phyloP scores from a whole-genome alignment of 2,113 vertebrate species.

The Rhinoderma darwinii region DNA sequence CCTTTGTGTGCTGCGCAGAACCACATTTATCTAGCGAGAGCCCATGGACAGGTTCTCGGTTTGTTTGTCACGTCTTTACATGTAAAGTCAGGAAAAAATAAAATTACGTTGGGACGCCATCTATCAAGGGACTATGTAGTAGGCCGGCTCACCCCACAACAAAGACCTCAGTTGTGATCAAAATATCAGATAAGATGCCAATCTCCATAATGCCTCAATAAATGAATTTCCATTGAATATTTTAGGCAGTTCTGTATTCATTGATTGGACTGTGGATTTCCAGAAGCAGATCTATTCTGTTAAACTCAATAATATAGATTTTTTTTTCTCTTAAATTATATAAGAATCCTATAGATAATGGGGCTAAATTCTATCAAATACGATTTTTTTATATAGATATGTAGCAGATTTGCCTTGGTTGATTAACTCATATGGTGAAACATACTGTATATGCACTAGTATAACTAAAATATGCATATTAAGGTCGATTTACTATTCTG shows the following conservation, averaged over 20 bases:
- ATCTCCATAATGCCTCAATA: slow-evolving; percentile 44
- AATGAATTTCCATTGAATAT: slow-evolving; percentile 51
- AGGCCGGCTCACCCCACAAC: slow-evolving; percentile 15
- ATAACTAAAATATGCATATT: neutral
- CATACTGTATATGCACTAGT: neutral
- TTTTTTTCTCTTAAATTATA: neutral
- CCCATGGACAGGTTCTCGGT: slow-evolving; percentile 55
- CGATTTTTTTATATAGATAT: neutral
- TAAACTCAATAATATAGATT: slow-evolving; percentile 39
- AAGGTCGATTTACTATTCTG: neutral
- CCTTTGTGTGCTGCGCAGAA: slow-evolving; percentile 79
- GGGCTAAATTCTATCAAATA: neutral
- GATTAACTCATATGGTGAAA: neutral
- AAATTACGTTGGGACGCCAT: slow-evolving; percentile 37
- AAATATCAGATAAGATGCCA: slow-evolving; percentile 45
- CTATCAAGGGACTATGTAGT: slow-evolving; percentile 34
- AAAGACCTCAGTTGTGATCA: slow-evolving; percentile 15
- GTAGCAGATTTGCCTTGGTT: neutral
- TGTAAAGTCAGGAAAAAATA: slow-evolving; percentile 45
- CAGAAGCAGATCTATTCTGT: neutral
- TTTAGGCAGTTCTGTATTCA: slow-evolving; percentile 15
- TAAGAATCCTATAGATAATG: slow-evolving; percentile 21
- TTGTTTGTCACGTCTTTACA: slow-evolving; percentile 58
- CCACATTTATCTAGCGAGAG: slow-evolving; percentile 76
- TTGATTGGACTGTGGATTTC: slow-evolving; percentile 41